These are phyloP conservation scores for Elachura formosa DNA, from an alignment of 2,113 vertebrate species.

Conservation along the genomic window DNA sequence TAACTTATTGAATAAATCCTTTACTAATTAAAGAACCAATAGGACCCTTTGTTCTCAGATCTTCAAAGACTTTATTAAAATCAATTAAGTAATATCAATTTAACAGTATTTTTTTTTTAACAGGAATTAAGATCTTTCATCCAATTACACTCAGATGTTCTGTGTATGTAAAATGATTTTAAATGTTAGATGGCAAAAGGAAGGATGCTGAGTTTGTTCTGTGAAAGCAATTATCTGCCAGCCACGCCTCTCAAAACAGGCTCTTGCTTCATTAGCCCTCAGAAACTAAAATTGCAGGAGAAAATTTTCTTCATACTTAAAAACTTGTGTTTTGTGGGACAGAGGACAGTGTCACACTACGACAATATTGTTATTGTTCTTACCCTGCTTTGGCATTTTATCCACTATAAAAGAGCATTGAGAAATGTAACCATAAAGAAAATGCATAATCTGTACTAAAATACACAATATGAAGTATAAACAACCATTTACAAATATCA, in stretches of 20 bases:
- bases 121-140: slow-evolving; percentile 63
- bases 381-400: not conserved
- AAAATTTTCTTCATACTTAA: not conserved
- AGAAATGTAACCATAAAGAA: not conserved
- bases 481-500: not conserved
- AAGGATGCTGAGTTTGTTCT: not conserved
- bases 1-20: slow-evolving; percentile 83
- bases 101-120: slow-evolving; percentile 43
- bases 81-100: slow-evolving; percentile 70
- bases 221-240: not conserved
- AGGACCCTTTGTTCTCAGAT: slow-evolving; percentile 64
- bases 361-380: not conserved
- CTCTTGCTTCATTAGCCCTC: not conserved
- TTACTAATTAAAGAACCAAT: slow-evolving; percentile 75
- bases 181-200: slow-evolving; percentile 6
- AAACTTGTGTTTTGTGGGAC: not conserved
- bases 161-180: slow-evolving; percentile 27
- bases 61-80: slow-evolving; percentile 74
- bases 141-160: slow-evolving; percentile 54
- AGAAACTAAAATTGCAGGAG: not conserved
- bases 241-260: not conserved
- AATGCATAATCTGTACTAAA: not conserved
- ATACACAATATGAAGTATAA: not conserved
- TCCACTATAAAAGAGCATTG: not conserved
- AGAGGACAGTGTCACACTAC: not conserved